Percentiles rank a stretch among this genome's conserved stretches.
Evolutionary conservation across 2,797 vertebrate species (phyloP).

Genomic region (Microcaecilia unicolor): DNA sequence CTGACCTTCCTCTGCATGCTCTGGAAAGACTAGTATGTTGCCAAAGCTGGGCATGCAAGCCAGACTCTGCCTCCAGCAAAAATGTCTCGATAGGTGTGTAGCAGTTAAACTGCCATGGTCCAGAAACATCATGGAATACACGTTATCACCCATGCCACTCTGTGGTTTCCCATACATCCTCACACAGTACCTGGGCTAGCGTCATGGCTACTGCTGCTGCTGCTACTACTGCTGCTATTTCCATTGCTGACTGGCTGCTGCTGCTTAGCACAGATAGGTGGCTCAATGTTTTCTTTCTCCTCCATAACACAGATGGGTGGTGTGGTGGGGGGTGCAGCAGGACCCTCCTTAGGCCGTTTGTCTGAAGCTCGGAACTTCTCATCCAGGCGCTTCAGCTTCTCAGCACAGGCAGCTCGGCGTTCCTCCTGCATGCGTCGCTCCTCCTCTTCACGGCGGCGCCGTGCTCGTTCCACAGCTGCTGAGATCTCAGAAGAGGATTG

Average conservation of each 20-base stretch:
- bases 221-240: conserved; percentile 63
- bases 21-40: too few relatives aligned
- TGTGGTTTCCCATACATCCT: too few relatives aligned
- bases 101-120: too few relatives aligned
- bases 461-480: conserved; percentile 78
- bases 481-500: conserved; percentile 86
- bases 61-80: too few relatives aligned
- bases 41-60: too few relatives aligned
- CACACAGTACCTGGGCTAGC: conserved; percentile 69
- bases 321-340: conserved; percentile 30
- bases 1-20: too few relatives aligned
- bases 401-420: conserved; percentile 80
- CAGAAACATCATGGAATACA: too few relatives aligned
- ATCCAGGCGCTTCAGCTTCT: conserved; percentile 86
- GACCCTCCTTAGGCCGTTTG: conserved; percentile 60
- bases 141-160: too few relatives aligned
- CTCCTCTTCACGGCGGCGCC: conserved; percentile 80
- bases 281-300: too few relatives aligned
- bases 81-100: too few relatives aligned
- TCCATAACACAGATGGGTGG: too few relatives aligned
- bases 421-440: conserved; percentile 89
- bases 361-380: conserved; percentile 80
- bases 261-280: conserved; percentile 22
- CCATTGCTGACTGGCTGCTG: conserved; percentile 47
- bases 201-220: conserved; percentile 73